phyloP scores from a whole-genome alignment of 2,888 invertebrate species.

The Eristalis intricaria region DNA sequence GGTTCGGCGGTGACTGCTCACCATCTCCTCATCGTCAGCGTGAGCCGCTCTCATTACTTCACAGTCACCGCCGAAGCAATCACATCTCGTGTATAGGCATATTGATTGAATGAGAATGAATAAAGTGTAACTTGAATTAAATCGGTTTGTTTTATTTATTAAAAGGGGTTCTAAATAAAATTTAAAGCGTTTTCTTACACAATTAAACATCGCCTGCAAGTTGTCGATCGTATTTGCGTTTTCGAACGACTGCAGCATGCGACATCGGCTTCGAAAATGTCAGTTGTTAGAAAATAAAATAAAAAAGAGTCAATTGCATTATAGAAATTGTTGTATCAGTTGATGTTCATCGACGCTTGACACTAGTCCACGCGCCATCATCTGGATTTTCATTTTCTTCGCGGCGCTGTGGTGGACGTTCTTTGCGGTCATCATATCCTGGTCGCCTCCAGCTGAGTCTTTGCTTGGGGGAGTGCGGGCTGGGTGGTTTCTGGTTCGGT shows the following conservation, averaged over 20 bases:
- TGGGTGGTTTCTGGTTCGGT: constrained; percentile 72
- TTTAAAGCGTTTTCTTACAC: constrained; percentile 43
- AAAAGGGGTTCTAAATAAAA: constrained; percentile 46
- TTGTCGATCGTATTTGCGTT: constrained; percentile 10
- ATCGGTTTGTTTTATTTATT: constrained; percentile 57
- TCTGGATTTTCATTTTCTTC: constrained; percentile 80
- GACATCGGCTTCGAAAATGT: constrained; percentile 28
- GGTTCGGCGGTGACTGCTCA: no score
- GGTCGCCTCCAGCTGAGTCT: constrained; percentile 59
- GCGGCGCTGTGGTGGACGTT: constrained; percentile 68
- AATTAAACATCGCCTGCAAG: constrained; percentile 13
- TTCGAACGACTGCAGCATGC: constrained; percentile 1
- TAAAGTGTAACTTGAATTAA: no score
- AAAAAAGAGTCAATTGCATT: constrained; percentile 37
- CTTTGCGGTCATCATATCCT: constrained; percentile 71
- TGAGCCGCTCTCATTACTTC: no score
- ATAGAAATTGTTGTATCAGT: constrained; percentile 4
- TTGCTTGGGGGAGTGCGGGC: constrained; percentile 50
- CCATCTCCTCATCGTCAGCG: no score
- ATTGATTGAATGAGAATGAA: no score
- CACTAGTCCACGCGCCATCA: constrained; percentile 85
- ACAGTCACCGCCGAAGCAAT: no score
- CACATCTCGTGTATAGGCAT: no score
- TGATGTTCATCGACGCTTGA: constrained; percentile 82
- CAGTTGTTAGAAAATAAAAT: constrained; percentile 43